phyloP scores from a whole-genome alignment of 2,888 invertebrate species.

The Branchipolynoe longqiensis region DNA sequence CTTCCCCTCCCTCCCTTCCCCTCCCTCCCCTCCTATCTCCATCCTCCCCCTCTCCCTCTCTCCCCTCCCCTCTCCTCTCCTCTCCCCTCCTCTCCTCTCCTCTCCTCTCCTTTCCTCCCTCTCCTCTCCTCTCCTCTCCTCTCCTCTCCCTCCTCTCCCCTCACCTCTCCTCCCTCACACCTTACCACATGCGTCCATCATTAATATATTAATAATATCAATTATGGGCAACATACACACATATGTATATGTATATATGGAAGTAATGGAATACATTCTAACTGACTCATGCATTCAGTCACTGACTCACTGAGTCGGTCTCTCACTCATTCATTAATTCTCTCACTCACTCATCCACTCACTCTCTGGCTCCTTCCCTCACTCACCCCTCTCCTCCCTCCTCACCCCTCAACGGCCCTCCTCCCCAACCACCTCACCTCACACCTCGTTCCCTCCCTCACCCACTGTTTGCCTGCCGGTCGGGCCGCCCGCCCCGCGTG shows the following conservation, averaged over 20 bases:
- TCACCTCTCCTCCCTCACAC: no score
- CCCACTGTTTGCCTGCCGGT: slow-evolving; percentile 10
- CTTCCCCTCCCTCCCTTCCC: background rate
- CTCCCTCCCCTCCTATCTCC: background rate
- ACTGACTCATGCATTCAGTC: no score
- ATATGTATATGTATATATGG: no score
- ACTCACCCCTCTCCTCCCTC: background rate
- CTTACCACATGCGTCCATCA: no score
- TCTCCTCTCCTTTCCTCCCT: background rate
- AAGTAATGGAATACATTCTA: no score
- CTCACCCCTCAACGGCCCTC: background rate
- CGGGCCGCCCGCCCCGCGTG: background rate
- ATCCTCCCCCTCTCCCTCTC: background rate
- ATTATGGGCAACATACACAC: no score
- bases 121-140: background rate
- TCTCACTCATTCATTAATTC: no score
- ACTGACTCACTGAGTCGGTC: no score
- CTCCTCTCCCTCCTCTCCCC: background rate
- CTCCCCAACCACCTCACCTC: background rate
- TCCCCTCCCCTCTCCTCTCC: background rate
- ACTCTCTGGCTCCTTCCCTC: no score
- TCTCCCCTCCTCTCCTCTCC: background rate
- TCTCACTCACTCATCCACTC: background rate
- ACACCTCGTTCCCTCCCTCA: background rate
- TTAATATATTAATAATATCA: no score